phyloP scores from a whole-genome alignment of 2,113 vertebrate species.

The Menura novaehollandiae region DNA sequence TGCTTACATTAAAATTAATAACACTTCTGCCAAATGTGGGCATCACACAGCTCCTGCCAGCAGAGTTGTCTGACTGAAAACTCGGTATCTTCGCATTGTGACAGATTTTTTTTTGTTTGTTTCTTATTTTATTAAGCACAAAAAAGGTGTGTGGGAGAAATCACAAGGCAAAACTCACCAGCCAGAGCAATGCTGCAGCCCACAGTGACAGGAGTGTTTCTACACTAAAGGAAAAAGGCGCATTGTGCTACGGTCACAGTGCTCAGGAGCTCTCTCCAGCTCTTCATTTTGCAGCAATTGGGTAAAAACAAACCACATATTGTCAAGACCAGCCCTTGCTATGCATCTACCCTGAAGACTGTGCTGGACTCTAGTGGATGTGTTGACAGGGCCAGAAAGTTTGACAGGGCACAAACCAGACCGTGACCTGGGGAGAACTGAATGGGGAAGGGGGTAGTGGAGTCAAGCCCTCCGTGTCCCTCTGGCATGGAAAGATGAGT shows the following conservation, averaged over 20 bases:
- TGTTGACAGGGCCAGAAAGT: not conserved
- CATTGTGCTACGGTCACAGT: not conserved
- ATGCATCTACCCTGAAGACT: not conserved
- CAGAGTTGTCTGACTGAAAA: not conserved
- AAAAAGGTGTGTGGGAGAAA: not conserved
- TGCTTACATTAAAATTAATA: constrained; percentile 38
- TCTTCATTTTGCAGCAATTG: not conserved
- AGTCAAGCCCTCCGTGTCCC: not conserved
- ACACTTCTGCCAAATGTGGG: not conserved
- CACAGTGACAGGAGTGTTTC: not conserved
- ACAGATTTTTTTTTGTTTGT: not conserved
- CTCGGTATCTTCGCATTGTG: not conserved
- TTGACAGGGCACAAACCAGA: not conserved
- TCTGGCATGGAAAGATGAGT: not conserved
- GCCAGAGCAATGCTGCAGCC: not conserved
- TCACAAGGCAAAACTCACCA: not conserved
- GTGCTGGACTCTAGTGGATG: not conserved
- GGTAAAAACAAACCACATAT: not conserved
- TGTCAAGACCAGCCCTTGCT: not conserved
- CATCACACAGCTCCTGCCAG: not conserved
- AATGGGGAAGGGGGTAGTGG: not conserved
- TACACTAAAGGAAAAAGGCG: not conserved
- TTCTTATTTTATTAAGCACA: not conserved
- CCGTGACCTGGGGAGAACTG: not conserved
- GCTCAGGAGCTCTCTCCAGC: not conserved